These are phyloP conservation scores for Calycopis cecrops DNA, from an alignment of 1,140 invertebrate species.

Conservation along the genomic window DNA sequence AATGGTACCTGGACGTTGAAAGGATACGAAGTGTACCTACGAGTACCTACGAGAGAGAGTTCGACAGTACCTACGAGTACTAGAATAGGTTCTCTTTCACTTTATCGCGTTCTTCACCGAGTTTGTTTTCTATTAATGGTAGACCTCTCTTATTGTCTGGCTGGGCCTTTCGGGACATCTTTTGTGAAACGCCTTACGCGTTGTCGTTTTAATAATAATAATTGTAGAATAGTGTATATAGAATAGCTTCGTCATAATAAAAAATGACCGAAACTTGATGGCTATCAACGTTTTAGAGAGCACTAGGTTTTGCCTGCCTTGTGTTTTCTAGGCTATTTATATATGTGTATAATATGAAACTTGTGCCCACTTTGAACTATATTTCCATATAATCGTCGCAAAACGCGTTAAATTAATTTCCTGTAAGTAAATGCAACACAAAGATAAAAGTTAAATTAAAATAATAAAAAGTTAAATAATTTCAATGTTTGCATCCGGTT, in stretches of 20 bases:
- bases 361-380: no score
- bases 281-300: no score
- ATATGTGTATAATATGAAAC: no score
- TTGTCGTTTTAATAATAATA: constrained; percentile 4
- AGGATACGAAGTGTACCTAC: constrained; percentile 8
- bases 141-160: constrained; percentile 14
- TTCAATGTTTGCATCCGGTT: no score
- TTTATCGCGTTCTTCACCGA: neutral
- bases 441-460: no score
- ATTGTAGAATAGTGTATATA: constrained; percentile 11
- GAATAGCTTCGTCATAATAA: constrained; percentile 11
- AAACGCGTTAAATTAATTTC: no score
- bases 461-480: no score
- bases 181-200: constrained; percentile 10
- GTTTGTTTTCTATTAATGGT: constrained; percentile 15
- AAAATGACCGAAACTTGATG: no score
- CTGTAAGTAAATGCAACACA: no score
- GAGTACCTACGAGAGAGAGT: neutral
- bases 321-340: no score
- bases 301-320: no score
- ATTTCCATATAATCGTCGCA: no score
- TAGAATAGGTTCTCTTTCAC: neutral
- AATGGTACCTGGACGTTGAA: neutral
- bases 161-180: constrained; percentile 12
- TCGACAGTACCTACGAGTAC: neutral